Conservation (phyloP, 2,797 vertebrate species). For the Clamator glandarius region DNA sequence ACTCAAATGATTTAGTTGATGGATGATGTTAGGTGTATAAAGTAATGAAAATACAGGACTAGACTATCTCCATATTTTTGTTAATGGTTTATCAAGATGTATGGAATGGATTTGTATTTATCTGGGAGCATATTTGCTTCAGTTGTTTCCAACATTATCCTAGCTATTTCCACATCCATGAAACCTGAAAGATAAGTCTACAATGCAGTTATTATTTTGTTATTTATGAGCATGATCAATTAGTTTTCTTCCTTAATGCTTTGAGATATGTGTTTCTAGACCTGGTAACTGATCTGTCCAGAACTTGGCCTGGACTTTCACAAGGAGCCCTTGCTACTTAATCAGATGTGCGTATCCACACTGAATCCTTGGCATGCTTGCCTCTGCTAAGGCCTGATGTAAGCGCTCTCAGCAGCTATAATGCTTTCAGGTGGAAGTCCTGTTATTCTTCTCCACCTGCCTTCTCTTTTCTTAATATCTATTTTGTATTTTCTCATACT, state of each 20-base stretch:
- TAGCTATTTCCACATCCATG: neutral
- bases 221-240: neutral
- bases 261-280: neutral
- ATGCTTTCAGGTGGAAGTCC: neutral
- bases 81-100: slow-evolving; percentile 25
- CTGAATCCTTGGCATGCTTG: neutral
- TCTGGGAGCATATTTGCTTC: neutral
- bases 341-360: neutral
- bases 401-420: neutral
- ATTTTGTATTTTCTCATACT: neutral
- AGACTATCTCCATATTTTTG: slow-evolving; percentile 27
- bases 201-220: neutral
- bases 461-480: neutral
- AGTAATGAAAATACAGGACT: slow-evolving; percentile 17
- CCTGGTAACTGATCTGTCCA: neutral
- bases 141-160: neutral
- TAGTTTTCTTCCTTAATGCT: neutral
- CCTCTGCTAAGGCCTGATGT: neutral
- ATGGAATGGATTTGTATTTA: neutral
- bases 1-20: slow-evolving; percentile 80
- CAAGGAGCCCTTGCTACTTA: neutral
- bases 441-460: neutral
- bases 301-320: neutral
- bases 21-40: slow-evolving; percentile 36
- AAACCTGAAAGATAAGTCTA: slow-evolving; percentile 28